Percentiles rank a stretch among this genome's conserved stretches.
Conservation (phyloP, 2,113 vertebrate species). For the Apaloderma vittatum region DNA sequence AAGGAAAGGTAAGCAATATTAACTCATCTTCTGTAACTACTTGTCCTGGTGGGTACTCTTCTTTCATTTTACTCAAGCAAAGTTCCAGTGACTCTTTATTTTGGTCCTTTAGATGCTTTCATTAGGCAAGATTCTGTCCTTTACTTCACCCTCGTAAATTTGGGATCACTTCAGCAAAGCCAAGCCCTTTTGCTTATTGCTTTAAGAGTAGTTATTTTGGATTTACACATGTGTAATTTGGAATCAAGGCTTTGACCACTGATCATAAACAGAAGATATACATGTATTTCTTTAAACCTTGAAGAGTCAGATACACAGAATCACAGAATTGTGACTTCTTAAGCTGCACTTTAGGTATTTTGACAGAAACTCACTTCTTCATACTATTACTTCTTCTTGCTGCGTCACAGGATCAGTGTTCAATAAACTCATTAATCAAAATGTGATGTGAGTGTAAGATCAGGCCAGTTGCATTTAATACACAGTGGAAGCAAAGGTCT, state of each 20-base stretch:
- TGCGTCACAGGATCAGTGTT: background rate
- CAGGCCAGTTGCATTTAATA: background rate
- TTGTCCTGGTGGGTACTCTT: background rate
- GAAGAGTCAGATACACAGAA: background rate
- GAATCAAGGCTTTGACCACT: background rate
- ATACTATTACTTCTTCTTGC: background rate
- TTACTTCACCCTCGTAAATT: background rate
- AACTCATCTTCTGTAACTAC: background rate
- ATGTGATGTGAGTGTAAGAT: background rate
- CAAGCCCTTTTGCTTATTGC: background rate
- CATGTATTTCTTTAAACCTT: background rate
- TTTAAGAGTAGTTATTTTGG: background rate
- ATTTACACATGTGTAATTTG: background rate
- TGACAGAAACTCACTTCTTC: background rate
- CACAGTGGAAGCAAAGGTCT: background rate
- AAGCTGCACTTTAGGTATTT: background rate
- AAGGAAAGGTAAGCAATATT: background rate
- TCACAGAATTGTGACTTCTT: background rate
- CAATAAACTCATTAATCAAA: conserved; percentile 28
- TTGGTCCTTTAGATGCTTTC: background rate
- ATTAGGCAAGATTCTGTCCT: background rate
- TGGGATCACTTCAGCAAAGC: background rate
- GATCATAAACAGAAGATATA: background rate
- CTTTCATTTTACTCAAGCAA: background rate
- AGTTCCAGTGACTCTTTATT: background rate